These are phyloP conservation scores for Montipora capricornis DNA, from an alignment of 64 coral and sea anemone genomes.

Conservation along the genomic window DNA sequence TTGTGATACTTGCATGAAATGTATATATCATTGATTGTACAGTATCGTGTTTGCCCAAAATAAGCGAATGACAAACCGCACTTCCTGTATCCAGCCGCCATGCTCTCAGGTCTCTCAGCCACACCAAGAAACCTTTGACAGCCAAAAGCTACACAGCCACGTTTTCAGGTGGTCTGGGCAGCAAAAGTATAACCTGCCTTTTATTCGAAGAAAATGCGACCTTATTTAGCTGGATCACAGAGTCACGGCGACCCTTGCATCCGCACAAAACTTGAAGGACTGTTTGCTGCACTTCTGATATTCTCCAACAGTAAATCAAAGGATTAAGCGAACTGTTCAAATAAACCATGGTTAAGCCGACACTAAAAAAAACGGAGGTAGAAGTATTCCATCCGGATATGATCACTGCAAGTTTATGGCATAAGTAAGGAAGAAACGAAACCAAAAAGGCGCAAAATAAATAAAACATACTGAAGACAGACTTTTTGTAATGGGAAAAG, in stretches of 20 bases:
- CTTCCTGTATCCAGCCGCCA: no score
- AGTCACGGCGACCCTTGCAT: background rate
- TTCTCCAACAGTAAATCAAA: constrained; percentile 40
- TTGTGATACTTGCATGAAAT: no score
- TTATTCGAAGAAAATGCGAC: background rate
- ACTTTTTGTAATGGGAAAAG: constrained; percentile 29
- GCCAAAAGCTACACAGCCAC: background rate
- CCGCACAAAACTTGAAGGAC: background rate
- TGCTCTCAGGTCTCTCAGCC: no score
- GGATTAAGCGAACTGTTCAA: constrained; percentile 38
- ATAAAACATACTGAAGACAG: constrained; percentile 32
- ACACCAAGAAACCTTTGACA: background rate
- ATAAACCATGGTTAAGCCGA: constrained; percentile 34
- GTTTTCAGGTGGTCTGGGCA: background rate
- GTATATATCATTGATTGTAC: no score
- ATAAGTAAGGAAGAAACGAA: constrained; percentile 31
- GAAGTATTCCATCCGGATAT: constrained; percentile 10
- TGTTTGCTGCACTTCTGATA: constrained; percentile 28
- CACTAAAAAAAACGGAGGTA: constrained; percentile 20
- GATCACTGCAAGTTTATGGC: constrained; percentile 12
- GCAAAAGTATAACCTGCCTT: constrained; percentile 13
- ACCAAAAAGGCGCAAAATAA: constrained; percentile 38
- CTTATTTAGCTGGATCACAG: background rate
- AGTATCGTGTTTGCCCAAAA: no score
- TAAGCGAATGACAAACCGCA: no score